Base-by-base conservation (phyloP, 1,140 invertebrate genomes). In the Drosophila pseudoananassae region DNA sequence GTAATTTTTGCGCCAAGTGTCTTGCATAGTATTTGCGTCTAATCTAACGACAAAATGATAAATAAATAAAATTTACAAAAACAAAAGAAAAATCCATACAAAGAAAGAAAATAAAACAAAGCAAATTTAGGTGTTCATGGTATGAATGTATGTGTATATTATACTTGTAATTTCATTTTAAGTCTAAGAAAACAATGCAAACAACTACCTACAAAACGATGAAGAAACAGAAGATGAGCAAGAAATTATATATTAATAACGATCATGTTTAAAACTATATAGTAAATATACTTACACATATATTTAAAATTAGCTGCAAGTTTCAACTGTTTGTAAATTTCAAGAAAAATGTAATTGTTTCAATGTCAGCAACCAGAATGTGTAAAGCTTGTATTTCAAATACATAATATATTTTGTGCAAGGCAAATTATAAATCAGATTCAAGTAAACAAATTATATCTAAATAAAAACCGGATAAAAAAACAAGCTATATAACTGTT, bases 311-410 rank as follows among this genome's bases (percentile, higher is more conserved):
- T 82, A 82, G 78, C 73, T 65, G 78, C 78, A 76, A 71, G 61
- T 65, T 82, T 72, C 45, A 76, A 76, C 57, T 65, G 71, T 82
- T 71, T 87, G 78, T 88, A 88, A 87, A 82, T 87, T 87, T 81
- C 69, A 73, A 47, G 46, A 33, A 53, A 73, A 70, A 45, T 60
- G 57, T 73, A 73, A 73, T 84, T 83, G 71, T 78, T 83, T 78
- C 63, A 78, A 50, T 76, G 57, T 79, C 65, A 55, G 43, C 61
- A 64, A 57, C 58, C 57, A 43, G 23, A 72, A 56, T 29, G 20
- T 79, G 58, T 60, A 58, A 80, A 61, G 53, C 65, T 78, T 61
- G 55, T 57, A 75, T 53, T 54, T 82, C 46, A 75, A 74, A 55
- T 49, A 64, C 10, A 51, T 29, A 36, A 61, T 57, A 57, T 65